phyloP scores from a whole-genome alignment of 1,140 invertebrate species.

The Drosophila pseudoananassae region DNA sequence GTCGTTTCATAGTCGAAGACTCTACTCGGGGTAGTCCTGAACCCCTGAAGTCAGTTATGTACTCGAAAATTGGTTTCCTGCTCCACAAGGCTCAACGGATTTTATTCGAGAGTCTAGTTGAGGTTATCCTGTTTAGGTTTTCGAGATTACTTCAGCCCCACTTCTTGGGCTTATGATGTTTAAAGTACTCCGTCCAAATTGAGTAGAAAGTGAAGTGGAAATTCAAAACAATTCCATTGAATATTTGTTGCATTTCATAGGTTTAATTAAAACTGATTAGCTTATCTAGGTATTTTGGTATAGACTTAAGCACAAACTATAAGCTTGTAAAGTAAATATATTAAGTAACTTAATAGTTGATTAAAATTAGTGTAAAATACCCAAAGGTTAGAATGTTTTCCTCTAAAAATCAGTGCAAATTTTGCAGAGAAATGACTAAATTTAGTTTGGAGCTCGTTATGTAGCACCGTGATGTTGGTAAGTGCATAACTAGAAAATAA shows the following conservation, averaged over 20 bases:
- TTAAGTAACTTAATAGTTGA: too few relatives aligned
- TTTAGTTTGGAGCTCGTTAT: slow-evolving; percentile 45
- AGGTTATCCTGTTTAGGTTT: slow-evolving; percentile 18
- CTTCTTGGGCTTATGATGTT: slow-evolving; percentile 13
- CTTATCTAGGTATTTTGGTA: not conserved
- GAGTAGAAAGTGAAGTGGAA: slow-evolving; percentile 14
- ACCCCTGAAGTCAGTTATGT: slow-evolving; percentile 46
- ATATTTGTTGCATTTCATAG: slow-evolving; percentile 4
- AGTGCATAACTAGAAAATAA: slow-evolving; percentile 52
- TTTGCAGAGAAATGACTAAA: slow-evolving; percentile 22
- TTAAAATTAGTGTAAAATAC: too few relatives aligned
- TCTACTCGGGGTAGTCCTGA: slow-evolving; percentile 7
- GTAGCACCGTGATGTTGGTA: slow-evolving; percentile 23
- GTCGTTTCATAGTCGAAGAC: slow-evolving; percentile 1
- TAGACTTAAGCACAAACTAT: too few relatives aligned
- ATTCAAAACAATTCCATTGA: slow-evolving; percentile 3
- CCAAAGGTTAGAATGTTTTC: slow-evolving; percentile 8
- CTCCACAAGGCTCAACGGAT: slow-evolving; percentile 17
- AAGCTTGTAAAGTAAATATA: too few relatives aligned
- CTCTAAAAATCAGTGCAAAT: not conserved
- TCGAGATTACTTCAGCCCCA: slow-evolving; percentile 27
- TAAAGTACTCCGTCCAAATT: slow-evolving; percentile 9
- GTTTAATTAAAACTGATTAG: not conserved
- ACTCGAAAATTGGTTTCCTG: slow-evolving; percentile 44
- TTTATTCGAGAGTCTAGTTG: slow-evolving; percentile 9